Percentiles rank a stretch among this genome's conserved stretches.
These are phyloP conservation scores for Hipparchia semele DNA, from an alignment of 2,888 invertebrate genomes.

Conservation along the genomic window DNA sequence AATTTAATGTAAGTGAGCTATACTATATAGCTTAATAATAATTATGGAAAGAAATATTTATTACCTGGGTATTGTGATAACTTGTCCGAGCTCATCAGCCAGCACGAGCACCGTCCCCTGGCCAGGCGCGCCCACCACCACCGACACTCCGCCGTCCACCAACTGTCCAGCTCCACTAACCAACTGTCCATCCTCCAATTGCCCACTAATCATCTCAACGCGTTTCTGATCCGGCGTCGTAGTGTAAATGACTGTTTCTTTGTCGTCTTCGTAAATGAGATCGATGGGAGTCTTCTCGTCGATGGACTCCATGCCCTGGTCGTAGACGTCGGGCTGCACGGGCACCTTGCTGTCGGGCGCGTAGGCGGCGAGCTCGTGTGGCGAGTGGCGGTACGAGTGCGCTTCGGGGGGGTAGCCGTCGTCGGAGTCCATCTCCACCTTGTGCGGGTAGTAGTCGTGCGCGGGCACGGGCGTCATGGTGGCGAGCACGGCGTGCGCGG, in stretches of 20 bases:
- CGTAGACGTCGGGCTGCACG: constrained; percentile 78
- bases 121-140: constrained; percentile 76
- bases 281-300: constrained; percentile 90
- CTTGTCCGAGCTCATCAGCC: constrained; percentile 86
- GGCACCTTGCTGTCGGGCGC: constrained; percentile 84
- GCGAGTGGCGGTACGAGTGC: constrained; percentile 82
- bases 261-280: constrained; percentile 92
- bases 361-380: constrained; percentile 78
- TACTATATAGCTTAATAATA: not conserved
- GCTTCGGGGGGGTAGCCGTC: constrained; percentile 85
- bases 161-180: constrained; percentile 77
- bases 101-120: constrained; percentile 87
- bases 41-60: constrained; percentile 44
- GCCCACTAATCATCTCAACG: constrained; percentile 90
- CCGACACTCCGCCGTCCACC: constrained; percentile 80
- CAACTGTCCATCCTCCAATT: constrained; percentile 83
- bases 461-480: constrained; percentile 96
- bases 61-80: constrained; percentile 86
- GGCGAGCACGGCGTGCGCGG: constrained; percentile 89
- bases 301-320: constrained; percentile 77
- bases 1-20: too few relatives aligned
- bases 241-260: constrained; percentile 92
- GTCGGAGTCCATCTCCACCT: constrained; percentile 85
- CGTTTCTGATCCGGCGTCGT: constrained; percentile 91
- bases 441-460: constrained; percentile 85